Evolutionary conservation across 2,797 vertebrate species (phyloP).

Genomic region (Hydrocynus forskahlii): DNA sequence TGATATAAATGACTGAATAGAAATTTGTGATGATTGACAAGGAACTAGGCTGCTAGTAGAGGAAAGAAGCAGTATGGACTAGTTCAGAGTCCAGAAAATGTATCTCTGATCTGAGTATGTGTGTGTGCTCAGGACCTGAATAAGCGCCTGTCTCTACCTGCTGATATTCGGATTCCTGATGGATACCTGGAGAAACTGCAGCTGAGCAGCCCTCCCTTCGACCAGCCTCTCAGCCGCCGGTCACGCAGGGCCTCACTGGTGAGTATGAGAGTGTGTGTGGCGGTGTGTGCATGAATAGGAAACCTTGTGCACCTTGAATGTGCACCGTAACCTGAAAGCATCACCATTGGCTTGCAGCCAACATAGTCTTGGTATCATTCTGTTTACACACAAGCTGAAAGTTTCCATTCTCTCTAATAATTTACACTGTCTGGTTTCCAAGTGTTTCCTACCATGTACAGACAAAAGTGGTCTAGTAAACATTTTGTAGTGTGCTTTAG

Average conservation of each 20-base stretch:
- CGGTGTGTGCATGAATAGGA: neutral
- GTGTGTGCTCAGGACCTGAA: slow-evolving; percentile 65
- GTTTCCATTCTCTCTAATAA: neutral
- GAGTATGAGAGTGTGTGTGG: slow-evolving; percentile 57
- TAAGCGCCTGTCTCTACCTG: slow-evolving; percentile 94
- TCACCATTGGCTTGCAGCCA: neutral
- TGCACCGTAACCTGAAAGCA: neutral
- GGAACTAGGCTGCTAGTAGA: neutral
- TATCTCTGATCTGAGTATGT: neutral
- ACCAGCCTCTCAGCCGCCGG: slow-evolving; percentile 91
- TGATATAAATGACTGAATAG: neutral
- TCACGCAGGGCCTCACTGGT: slow-evolving; percentile 87
- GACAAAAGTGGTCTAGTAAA: neutral
- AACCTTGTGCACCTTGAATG: neutral
- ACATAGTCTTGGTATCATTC: neutral
- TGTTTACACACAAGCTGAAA: neutral
- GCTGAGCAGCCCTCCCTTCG: slow-evolving; percentile 92
- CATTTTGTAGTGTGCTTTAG: neutral
- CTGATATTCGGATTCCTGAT: slow-evolving; percentile 97
- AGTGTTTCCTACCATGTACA: neutral
- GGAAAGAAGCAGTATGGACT: neutral
- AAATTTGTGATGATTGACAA: neutral
- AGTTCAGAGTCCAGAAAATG: neutral
- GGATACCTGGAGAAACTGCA: slow-evolving; percentile 96
- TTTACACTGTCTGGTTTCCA: neutral